phyloP scores from a whole-genome alignment of 2,797 vertebrate species.

The Clarias fuscus region DNA sequence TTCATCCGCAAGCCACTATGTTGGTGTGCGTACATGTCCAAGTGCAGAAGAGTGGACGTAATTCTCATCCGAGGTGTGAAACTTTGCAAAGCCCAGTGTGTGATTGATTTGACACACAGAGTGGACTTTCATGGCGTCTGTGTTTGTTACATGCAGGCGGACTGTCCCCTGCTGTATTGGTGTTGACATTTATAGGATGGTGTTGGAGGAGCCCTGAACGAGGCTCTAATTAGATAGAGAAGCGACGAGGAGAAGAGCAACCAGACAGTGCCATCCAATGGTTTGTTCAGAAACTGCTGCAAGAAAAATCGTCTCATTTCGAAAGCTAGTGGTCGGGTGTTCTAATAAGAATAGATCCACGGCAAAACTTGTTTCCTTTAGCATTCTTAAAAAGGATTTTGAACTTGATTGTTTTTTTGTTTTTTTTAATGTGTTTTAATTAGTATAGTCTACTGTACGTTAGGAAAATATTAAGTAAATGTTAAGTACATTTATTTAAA shows the following conservation, averaged over 20 bases:
- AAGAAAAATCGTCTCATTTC: neutral
- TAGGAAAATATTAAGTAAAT: neutral
- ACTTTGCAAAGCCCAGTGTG: constrained; percentile 76
- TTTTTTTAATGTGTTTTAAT: neutral
- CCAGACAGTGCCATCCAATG: constrained; percentile 81
- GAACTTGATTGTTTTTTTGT: neutral
- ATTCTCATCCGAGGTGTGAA: constrained; percentile 71
- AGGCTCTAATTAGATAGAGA: constrained; percentile 70
- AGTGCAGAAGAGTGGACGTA: constrained; percentile 63
- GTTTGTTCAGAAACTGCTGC: constrained; percentile 45
- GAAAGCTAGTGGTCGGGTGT: neutral
- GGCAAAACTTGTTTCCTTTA: neutral
- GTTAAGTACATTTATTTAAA: neutral
- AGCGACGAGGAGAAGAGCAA: constrained; percentile 57
- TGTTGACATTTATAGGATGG: constrained; percentile 97
- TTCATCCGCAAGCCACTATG: constrained; percentile 30
- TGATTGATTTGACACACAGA: constrained; percentile 95
- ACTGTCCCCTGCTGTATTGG: constrained; percentile 94
- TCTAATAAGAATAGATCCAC: neutral
- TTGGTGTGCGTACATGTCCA: constrained; percentile 17
- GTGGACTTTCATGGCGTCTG: constrained; percentile 91
- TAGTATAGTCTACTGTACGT: neutral
- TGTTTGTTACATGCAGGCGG: constrained; percentile 94
- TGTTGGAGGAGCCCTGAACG: constrained; percentile 86
- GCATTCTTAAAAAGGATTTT: neutral